phyloP scores from a whole-genome alignment of 2,888 invertebrate genomes.

The Leptopterna dolabrata region DNA sequence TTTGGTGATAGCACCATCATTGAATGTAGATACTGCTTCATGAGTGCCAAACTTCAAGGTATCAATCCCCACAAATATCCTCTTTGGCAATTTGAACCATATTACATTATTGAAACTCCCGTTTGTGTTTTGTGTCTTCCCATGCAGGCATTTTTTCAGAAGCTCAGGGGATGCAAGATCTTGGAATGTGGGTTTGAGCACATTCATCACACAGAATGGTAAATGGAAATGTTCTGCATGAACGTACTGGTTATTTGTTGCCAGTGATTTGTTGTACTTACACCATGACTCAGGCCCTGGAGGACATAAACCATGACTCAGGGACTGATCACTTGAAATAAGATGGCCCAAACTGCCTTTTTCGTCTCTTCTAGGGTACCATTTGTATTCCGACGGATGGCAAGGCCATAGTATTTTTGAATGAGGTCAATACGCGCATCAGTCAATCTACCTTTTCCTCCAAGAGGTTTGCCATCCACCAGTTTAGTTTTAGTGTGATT shows the following conservation, averaged over 20 bases:
- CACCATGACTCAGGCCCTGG: neutral
- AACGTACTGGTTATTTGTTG: neutral
- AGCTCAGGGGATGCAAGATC: neutral
- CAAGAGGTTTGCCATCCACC: too few species aligned
- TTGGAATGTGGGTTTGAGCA: constrained; percentile 21
- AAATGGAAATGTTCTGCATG: constrained; percentile 31
- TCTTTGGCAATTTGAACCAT: too few species aligned
- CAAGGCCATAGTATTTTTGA: neutral
- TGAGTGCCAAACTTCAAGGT: neutral
- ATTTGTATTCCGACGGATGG: neutral
- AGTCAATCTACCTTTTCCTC: too few species aligned
- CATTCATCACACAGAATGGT: neutral
- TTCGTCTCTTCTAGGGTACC: neutral
- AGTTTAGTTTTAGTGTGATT: too few species aligned
- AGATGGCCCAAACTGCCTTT: neutral
- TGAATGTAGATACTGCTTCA: neutral
- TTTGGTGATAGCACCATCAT: neutral
- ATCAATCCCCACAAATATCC: neutral
- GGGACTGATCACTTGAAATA: neutral
- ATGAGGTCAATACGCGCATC: neutral
- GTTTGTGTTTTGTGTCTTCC: constrained; percentile 18
- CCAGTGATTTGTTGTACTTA: neutral
- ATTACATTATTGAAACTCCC: too few species aligned
- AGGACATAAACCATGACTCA: neutral
- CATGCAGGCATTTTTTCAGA: constrained; percentile 22